These are phyloP conservation scores for Aurelia sp. DNA, from an alignment of 30 jellyfish, hydroid and myxozoan genomes.

Conservation along the genomic window DNA sequence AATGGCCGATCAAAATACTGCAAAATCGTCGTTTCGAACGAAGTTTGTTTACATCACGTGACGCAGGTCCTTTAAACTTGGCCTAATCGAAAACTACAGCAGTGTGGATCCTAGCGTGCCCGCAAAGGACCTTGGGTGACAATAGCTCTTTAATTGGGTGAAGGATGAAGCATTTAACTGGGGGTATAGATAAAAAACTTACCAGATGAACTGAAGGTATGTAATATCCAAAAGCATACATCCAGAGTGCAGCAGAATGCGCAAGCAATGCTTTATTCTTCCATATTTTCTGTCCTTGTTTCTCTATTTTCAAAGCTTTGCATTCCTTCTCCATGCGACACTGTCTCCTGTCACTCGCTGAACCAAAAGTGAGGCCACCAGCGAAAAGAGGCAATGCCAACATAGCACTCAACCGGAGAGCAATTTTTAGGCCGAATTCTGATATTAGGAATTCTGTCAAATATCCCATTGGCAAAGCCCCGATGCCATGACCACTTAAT, in stretches of 20 bases:
- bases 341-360: conserved; percentile 18
- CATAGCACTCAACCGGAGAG: conserved; percentile 39
- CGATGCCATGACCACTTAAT: conserved; percentile 74
- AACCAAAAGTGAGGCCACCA: conserved; percentile 62
- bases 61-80: too few species aligned
- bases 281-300: conserved; percentile 14
- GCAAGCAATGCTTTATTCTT: conserved; percentile 58
- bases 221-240: conserved; percentile 71
- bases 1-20: too few species aligned
- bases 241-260: conserved; percentile 45
- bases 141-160: too few species aligned
- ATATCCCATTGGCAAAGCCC: conserved; percentile 71
- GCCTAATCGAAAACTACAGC: too few species aligned
- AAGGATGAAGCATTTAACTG: too few species aligned
- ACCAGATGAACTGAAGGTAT: conserved; percentile 76
- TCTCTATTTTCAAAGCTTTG: background rate
- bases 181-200: conserved; percentile 2
- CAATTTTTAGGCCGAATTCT: conserved; percentile 40
- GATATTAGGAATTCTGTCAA: conserved; percentile 35
- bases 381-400: conserved; percentile 61
- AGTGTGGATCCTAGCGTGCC: too few species aligned
- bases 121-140: too few species aligned
- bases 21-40: too few species aligned
- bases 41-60: too few species aligned
- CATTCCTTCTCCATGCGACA: background rate